Conservation (phyloP, 2,888 invertebrate genomes). For the Pegoplata infirma region DNA sequence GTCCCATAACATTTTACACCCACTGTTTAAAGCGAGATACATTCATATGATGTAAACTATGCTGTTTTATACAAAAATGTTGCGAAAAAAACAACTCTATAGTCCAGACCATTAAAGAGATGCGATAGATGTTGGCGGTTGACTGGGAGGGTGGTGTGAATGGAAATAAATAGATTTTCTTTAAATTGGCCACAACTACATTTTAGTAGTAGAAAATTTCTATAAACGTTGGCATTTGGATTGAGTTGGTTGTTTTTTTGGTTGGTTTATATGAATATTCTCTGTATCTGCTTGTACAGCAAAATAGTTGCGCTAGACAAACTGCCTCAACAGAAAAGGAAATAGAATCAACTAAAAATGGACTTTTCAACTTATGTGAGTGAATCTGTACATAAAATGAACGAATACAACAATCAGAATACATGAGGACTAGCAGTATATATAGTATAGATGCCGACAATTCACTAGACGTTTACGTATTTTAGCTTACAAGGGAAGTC, state of each 20-base stretch:
- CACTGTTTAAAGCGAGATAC: too few species aligned
- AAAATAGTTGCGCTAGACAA: slow-evolving; percentile 35
- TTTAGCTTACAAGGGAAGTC: too few species aligned
- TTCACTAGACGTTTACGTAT: background rate
- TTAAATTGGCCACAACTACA: slow-evolving; percentile 47
- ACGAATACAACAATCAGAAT: background rate
- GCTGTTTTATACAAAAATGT: too few species aligned
- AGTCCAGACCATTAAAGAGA: slow-evolving; percentile 20
- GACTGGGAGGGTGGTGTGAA: slow-evolving; percentile 23
- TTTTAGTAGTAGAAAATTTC: slow-evolving; percentile 30
- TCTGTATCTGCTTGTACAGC: background rate
- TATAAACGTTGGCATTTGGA: slow-evolving; percentile 38
- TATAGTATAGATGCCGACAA: background rate
- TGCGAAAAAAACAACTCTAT: slow-evolving; percentile 25
- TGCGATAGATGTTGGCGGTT: slow-evolving; percentile 1
- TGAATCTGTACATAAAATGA: slow-evolving; percentile 1
- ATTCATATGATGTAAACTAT: slow-evolving; percentile 12
- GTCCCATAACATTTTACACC: too few species aligned
- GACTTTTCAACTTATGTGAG: slow-evolving; percentile 43
- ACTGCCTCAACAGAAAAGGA: slow-evolving; percentile 56
- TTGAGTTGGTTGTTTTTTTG: slow-evolving; percentile 1
- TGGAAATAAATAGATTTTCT: slow-evolving; percentile 43
- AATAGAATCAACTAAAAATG: slow-evolving; percentile 50
- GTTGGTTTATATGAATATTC: slow-evolving; percentile 10
- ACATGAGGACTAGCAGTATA: too few species aligned